phyloP scores from a whole-genome alignment of 2,888 invertebrate species.

The Argynnis bischoffii region DNA sequence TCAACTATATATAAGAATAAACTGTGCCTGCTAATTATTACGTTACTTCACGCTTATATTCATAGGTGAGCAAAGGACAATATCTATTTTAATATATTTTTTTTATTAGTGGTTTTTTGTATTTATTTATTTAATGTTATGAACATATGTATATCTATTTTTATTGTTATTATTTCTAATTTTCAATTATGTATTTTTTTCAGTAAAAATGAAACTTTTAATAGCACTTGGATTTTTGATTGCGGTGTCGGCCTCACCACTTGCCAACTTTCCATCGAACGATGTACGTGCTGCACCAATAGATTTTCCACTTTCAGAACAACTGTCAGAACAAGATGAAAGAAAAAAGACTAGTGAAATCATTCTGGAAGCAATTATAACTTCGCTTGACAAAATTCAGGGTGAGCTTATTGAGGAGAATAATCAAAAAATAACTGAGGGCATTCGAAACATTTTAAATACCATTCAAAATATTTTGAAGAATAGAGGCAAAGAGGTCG shows the following conservation, averaged over 20 bases:
- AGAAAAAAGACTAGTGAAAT: not conserved
- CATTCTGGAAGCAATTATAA: constrained; percentile 1
- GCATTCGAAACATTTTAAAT: not conserved
- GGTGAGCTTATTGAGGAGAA: not conserved
- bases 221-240: constrained; percentile 58
- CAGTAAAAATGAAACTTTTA: constrained; percentile 65
- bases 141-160: too few relatives aligned
- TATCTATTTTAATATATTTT: too few relatives aligned
- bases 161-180: not conserved
- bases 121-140: too few relatives aligned
- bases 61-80: constrained; percentile 3
- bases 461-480: not conserved
- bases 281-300: too few relatives aligned
- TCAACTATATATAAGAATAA: constrained; percentile 34
- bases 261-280: constrained; percentile 20
- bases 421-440: not conserved
- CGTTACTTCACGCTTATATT: not conserved
- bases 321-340: not conserved
- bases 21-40: not conserved
- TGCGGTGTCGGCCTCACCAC: constrained; percentile 51
- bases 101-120: too few relatives aligned
- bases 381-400: not conserved
- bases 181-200: constrained; percentile 40
- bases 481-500: not conserved
- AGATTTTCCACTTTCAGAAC: not conserved